Percentiles rank a stretch among this genome's conserved stretches.
These are phyloP conservation scores for Acanthurus leucopareius DNA, from an alignment of 2,797 vertebrate genomes.

Conservation along the genomic window DNA sequence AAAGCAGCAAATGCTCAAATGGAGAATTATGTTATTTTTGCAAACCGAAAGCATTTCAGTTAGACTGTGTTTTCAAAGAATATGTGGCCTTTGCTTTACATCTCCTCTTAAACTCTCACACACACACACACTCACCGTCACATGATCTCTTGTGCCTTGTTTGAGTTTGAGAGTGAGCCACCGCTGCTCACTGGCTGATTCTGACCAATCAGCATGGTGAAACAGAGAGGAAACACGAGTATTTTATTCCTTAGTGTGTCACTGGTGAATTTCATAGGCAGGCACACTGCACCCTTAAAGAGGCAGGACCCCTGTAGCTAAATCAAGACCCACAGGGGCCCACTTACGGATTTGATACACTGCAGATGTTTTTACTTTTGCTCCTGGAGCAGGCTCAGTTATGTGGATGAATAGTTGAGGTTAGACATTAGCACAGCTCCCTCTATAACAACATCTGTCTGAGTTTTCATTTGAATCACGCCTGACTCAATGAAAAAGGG, in stretches of 20 bases:
- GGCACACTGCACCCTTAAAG: slow-evolving; percentile 60
- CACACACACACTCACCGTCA: slow-evolving; percentile 44
- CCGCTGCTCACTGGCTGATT: slow-evolving; percentile 57
- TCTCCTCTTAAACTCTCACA: slow-evolving; percentile 20
- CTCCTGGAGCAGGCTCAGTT: background rate
- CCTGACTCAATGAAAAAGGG: slow-evolving; percentile 46
- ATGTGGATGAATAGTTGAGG: slow-evolving; percentile 14
- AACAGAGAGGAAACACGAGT: slow-evolving; percentile 56
- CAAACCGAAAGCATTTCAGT: too few relatives aligned
- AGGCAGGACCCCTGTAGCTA: slow-evolving; percentile 44
- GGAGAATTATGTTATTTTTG: too few relatives aligned
- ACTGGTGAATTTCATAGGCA: slow-evolving; percentile 59
- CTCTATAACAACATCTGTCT: slow-evolving; percentile 38
- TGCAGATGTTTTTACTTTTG: slow-evolving; percentile 56
- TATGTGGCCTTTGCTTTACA: background rate
- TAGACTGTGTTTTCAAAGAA: background rate
- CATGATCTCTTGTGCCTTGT: slow-evolving; percentile 58
- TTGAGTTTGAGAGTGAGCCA: slow-evolving; percentile 63
- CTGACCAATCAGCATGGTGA: slow-evolving; percentile 66
- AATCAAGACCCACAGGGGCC: slow-evolving; percentile 31
- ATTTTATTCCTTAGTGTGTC: slow-evolving; percentile 50
- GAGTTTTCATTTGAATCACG: slow-evolving; percentile 45
- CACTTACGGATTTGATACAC: slow-evolving; percentile 11
- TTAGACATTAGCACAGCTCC: slow-evolving; percentile 11
- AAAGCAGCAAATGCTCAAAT: background rate